Percentiles rank a stretch among this genome's conserved stretches.
phyloP scores from a whole-genome alignment of 1,140 invertebrate genomes.

The Trichomalopsis sarcophagae region DNA sequence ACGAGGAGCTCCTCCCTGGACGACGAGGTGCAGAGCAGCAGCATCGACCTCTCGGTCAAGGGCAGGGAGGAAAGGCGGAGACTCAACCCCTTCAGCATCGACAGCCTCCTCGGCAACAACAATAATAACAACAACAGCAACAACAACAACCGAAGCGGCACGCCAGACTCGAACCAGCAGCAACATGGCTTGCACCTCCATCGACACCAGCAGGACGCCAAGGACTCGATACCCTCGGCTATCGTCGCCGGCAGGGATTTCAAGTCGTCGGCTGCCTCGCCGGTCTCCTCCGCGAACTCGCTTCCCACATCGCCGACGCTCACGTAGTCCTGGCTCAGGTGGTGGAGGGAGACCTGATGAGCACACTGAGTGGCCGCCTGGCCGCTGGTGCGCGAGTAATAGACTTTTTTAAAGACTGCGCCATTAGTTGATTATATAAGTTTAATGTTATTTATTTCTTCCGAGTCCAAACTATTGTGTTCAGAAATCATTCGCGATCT shows the following conservation, averaged over 20 bases:
- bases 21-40: slow-evolving; percentile 71
- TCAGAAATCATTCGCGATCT: neutral
- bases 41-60: slow-evolving; percentile 72
- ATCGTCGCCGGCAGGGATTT: slow-evolving; percentile 46
- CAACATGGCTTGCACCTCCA: neutral
- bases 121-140: slow-evolving; percentile 87
- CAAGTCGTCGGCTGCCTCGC: slow-evolving; percentile 59
- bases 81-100: slow-evolving; percentile 89
- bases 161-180: slow-evolving; percentile 4
- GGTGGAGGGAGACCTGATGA: slow-evolving; percentile 20
- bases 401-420: neutral
- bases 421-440: neutral
- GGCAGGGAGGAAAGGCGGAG: slow-evolving; percentile 77
- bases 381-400: neutral
- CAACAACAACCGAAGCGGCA: slow-evolving; percentile 71
- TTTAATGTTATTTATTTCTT: neutral
- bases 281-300: slow-evolving; percentile 63
- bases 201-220: slow-evolving; percentile 61
- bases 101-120: slow-evolving; percentile 84
- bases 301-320: slow-evolving; percentile 69
- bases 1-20: slow-evolving; percentile 71
- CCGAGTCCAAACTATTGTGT: neutral
- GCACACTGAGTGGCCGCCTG: neutral
- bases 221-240: slow-evolving; percentile 59
- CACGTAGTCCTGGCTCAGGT: slow-evolving; percentile 67